phyloP scores from a whole-genome alignment of 2,113 vertebrate species.

The Prochilodus magdalenae region DNA sequence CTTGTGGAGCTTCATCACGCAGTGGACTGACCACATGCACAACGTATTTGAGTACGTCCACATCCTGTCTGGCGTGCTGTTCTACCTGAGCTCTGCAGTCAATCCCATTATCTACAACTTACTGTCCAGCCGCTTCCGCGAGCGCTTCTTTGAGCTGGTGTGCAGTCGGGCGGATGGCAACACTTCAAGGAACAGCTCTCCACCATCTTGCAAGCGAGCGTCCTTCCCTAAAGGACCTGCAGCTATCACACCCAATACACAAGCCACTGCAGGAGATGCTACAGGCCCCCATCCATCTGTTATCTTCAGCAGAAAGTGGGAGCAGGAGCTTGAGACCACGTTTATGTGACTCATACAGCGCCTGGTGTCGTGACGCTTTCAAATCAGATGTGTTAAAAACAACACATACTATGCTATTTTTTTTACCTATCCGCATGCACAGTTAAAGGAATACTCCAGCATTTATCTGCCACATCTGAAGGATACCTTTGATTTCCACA shows the following conservation, averaged over 20 bases:
- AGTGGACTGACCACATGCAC: conserved; percentile 77
- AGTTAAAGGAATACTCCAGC: too few relatives aligned
- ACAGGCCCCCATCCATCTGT: conserved; percentile 50
- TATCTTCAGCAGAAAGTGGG: conserved; percentile 48
- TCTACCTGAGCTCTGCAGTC: conserved; percentile 79
- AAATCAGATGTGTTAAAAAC: background rate
- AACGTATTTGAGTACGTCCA: conserved; percentile 78
- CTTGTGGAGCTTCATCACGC: conserved; percentile 77
- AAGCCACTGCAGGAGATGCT: conserved; percentile 31
- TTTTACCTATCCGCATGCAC: too few relatives aligned
- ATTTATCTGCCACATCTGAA: too few relatives aligned
- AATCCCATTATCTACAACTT: conserved; percentile 80
- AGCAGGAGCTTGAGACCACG: conserved; percentile 41
- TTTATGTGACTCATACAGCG: conserved; percentile 29
- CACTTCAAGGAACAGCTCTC: conserved; percentile 67
- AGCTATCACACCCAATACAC: conserved; percentile 39
- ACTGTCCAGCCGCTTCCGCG: conserved; percentile 77
- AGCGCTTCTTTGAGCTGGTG: conserved; percentile 72
- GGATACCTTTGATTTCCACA: too few relatives aligned
- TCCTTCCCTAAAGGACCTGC: conserved; percentile 56
- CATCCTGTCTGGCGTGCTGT: conserved; percentile 76
- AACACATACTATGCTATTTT: too few relatives aligned
- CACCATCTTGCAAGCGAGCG: conserved; percentile 55
- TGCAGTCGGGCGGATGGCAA: conserved; percentile 61
- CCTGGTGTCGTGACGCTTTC: background rate